phyloP scores from a whole-genome alignment of 2,113 vertebrate species.

The Dermatemys mawii region DNA sequence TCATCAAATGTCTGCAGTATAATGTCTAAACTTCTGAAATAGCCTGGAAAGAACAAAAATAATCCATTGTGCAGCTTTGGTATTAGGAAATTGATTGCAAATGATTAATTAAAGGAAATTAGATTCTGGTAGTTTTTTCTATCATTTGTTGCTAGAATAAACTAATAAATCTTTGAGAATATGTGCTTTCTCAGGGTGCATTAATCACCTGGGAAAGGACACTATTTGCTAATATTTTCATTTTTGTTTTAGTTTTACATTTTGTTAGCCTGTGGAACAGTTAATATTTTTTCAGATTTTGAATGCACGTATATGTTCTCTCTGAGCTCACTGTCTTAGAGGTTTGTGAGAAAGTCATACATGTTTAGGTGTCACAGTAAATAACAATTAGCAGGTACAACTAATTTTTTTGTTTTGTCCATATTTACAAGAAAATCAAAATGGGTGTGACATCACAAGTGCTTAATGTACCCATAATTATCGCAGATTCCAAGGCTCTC shows the following conservation, averaged over 20 bases:
- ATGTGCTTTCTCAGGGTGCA: constrained; percentile 45
- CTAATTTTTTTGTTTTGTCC: neutral
- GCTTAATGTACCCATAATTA: neutral
- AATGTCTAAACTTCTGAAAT: constrained; percentile 69
- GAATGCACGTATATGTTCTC: neutral
- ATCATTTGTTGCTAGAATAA: constrained; percentile 53
- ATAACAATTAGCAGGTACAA: constrained; percentile 17
- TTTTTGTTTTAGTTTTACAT: constrained; percentile 54
- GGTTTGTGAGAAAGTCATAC: neutral
- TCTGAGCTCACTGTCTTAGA: neutral
- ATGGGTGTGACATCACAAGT: neutral
- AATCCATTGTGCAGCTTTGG: neutral
- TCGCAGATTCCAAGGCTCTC: neutral
- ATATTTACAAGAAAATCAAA: constrained; percentile 20
- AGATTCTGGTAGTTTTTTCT: constrained; percentile 56
- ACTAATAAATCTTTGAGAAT: constrained; percentile 64
- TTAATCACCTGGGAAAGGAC: constrained; percentile 63
- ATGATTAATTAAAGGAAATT: constrained; percentile 73
- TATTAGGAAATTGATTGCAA: constrained; percentile 62
- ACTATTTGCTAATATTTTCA: constrained; percentile 58
- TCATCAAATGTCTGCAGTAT: constrained; percentile 47
- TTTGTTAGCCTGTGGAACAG: constrained; percentile 38
- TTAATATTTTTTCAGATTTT: constrained; percentile 32
- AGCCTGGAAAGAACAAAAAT: constrained; percentile 46
- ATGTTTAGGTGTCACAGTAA: neutral